Conservation (phyloP, 2,888 invertebrate genomes). For the Aethes cnicana region DNA sequence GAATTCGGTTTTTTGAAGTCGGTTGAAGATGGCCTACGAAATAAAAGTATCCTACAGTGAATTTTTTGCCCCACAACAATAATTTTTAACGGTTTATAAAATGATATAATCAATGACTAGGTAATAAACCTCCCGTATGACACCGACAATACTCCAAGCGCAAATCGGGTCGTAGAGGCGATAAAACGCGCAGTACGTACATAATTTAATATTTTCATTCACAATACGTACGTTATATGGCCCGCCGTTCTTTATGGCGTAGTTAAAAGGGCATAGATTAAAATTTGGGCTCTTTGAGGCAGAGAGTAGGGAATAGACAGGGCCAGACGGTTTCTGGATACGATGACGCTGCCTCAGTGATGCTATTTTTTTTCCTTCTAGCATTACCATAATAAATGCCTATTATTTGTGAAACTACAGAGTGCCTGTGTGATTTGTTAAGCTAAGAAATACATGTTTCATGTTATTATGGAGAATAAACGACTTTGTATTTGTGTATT, state of each 20-base stretch:
- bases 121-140: background rate
- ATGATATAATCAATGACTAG: too few relatives aligned
- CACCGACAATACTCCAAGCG: conserved; percentile 13
- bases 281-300: background rate
- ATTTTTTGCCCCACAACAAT: too few relatives aligned
- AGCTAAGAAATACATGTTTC: too few relatives aligned
- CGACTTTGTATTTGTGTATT: too few relatives aligned
- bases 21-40: too few relatives aligned
- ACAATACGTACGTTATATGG: conserved; percentile 45
- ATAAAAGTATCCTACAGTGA: too few relatives aligned
- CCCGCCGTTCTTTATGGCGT: conserved; percentile 34
- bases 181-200: conserved; percentile 42
- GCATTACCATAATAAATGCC: too few relatives aligned
- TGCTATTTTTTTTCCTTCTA: background rate
- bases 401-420: too few relatives aligned
- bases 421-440: too few relatives aligned
- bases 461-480: too few relatives aligned
- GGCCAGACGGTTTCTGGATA: background rate
- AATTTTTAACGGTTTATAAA: too few relatives aligned
- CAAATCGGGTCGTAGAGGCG: conserved; percentile 38
- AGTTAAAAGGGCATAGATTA: conserved; percentile 33
- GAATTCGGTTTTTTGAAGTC: too few relatives aligned
- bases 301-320: background rate
- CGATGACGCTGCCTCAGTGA: background rate
- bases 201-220: conserved; percentile 60